Evolutionary conservation across 2,797 vertebrate species (phyloP).

Genomic region (Siniperca undulata): DNA sequence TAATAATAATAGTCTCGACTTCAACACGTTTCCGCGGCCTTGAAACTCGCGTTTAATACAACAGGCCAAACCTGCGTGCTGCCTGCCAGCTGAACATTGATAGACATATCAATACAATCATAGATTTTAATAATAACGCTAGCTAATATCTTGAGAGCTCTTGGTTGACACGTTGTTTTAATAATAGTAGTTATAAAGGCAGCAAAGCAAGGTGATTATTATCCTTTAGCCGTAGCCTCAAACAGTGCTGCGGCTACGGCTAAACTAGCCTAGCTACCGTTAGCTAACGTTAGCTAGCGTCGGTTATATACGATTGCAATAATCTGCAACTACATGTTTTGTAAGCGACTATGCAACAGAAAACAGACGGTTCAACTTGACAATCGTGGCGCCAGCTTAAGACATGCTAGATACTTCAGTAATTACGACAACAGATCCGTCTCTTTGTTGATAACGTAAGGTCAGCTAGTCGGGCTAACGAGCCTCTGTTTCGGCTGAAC

Average conservation of each 20-base stretch:
- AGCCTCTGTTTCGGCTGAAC: conserved; percentile 2
- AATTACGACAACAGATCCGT: neutral
- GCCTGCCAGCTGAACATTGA: neutral
- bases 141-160: neutral
- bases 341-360: neutral
- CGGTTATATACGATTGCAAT: accelerated
- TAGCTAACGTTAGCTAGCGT: conserved; percentile 20
- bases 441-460: conserved; percentile 68
- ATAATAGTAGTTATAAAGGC: no score
- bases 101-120: no score
- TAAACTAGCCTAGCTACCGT: conserved; percentile 25
- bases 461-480: conserved; percentile 50
- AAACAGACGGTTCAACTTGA: neutral
- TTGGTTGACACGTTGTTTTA: no score
- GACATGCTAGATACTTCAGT: neutral
- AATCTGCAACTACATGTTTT: neutral
- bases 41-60: neutral
- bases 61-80: conserved; percentile 4
- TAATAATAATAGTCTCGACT: neutral
- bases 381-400: accelerated
- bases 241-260: neutral
- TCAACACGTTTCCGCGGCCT: conserved; percentile 13
- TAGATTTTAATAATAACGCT: neutral
- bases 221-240: neutral
- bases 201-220: neutral